Evolutionary conservation across 2,797 vertebrate genomes (phyloP).

Genomic region (Rachycentron canadum): DNA sequence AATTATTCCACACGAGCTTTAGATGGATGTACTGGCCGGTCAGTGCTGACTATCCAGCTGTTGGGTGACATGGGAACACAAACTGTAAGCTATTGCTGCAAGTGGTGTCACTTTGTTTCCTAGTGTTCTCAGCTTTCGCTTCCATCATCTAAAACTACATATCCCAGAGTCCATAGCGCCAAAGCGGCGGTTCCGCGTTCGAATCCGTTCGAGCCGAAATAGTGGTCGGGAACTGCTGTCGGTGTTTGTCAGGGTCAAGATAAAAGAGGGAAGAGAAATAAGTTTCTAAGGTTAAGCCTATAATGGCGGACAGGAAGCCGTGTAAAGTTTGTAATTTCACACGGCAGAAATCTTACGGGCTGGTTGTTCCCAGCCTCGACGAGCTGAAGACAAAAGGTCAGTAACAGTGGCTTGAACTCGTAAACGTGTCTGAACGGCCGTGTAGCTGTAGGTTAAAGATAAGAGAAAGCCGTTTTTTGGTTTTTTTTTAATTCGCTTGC

Average conservation of each 20-base stretch:
- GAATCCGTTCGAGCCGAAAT: neutral
- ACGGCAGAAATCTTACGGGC: constrained; percentile 78
- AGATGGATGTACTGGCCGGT: neutral
- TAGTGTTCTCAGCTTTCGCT: neutral
- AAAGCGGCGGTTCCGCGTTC: constrained; percentile 55
- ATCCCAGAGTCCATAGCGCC: constrained; percentile 45
- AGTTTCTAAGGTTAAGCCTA: rapidly evolving
- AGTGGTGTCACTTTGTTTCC: neutral
- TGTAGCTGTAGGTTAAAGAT: rapidly evolving
- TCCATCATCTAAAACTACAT: constrained; percentile 36
- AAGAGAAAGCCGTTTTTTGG: too few species aligned
- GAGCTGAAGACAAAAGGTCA: constrained; percentile 85
- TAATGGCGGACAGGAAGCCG: constrained; percentile 79
- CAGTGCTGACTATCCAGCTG: too few species aligned
- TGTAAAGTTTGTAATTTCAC: constrained; percentile 83
- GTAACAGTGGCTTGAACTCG: constrained; percentile 13
- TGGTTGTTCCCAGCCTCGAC: constrained; percentile 76
- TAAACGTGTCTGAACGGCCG: neutral
- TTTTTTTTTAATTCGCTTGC: too few species aligned
- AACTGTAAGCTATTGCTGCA: neutral
- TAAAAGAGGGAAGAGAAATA: neutral
- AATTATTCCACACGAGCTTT: neutral
- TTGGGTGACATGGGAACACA: too few species aligned
- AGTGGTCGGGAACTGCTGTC: neutral
- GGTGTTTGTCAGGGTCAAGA: neutral